Conservation (phyloP, 2,113 vertebrate species). For the Pseudopodoces humilis region DNA sequence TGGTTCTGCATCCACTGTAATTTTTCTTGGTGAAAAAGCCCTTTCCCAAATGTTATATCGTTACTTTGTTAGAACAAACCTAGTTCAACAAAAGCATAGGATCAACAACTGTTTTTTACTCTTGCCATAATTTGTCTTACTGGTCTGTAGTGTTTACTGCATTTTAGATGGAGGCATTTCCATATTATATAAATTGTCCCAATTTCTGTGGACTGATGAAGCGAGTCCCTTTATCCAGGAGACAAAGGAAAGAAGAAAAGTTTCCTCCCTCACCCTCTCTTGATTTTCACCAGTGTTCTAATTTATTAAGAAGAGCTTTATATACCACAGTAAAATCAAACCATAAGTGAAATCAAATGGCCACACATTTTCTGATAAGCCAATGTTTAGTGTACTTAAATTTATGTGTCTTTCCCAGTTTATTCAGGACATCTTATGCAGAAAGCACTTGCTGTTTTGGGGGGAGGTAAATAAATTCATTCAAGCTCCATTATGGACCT, state of each 20-base stretch:
- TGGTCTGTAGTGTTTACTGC: background rate
- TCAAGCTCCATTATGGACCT: background rate
- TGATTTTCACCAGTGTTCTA: background rate
- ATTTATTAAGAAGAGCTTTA: constrained; percentile 1
- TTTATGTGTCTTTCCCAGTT: background rate
- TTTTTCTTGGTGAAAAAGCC: background rate
- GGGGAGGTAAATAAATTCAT: background rate
- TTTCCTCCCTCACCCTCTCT: background rate
- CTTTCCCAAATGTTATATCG: background rate
- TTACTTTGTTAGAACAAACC: background rate
- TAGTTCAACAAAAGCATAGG: background rate
- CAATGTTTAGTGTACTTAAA: background rate
- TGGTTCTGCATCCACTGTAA: background rate
- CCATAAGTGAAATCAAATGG: background rate
- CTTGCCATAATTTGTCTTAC: background rate
- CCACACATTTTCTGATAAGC: background rate
- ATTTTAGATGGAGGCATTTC: background rate
- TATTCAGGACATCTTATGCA: background rate
- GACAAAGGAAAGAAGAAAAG: background rate
- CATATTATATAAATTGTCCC: background rate
- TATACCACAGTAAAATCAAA: background rate
- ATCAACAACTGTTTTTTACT: background rate
- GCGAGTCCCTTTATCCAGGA: background rate
- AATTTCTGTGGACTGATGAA: background rate
- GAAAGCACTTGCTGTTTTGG: background rate